phyloP scores from a whole-genome alignment of 2,797 vertebrate genomes.

The Labeo calbasu region DNA sequence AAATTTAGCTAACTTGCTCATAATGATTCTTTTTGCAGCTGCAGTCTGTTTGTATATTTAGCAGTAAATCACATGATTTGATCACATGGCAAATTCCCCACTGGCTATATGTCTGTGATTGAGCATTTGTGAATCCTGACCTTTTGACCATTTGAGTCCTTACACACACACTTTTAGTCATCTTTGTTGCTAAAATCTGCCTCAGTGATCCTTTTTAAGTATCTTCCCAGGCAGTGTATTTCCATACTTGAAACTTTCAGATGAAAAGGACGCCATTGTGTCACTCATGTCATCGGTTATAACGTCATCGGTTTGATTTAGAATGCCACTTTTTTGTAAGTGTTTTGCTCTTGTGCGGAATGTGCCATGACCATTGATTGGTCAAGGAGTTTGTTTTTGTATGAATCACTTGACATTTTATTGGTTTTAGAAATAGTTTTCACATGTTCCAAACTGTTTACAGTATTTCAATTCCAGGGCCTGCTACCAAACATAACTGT shows the following conservation, averaged over 20 bases:
- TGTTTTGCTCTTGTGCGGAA: slow-evolving; percentile 20
- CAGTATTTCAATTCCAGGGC: not conserved
- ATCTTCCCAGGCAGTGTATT: slow-evolving; percentile 30
- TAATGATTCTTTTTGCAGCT: slow-evolving; percentile 27
- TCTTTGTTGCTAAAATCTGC: slow-evolving; percentile 39
- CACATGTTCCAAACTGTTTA: not conserved
- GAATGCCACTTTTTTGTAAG: slow-evolving; percentile 5
- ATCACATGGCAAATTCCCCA: slow-evolving; percentile 45
- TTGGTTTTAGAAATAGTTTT: slow-evolving; percentile 18
- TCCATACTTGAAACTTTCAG: slow-evolving; percentile 36
- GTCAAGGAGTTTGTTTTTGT: slow-evolving; percentile 6
- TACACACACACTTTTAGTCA: not conserved
- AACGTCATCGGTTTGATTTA: not conserved
- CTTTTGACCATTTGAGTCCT: slow-evolving; percentile 19
- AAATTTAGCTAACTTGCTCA: slow-evolving; percentile 4
- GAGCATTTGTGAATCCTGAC: slow-evolving; percentile 42
- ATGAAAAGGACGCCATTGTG: slow-evolving; percentile 44
- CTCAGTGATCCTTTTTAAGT: slow-evolving; percentile 26
- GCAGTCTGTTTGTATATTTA: slow-evolving; percentile 40
- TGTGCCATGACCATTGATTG: slow-evolving; percentile 22
- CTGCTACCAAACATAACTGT: not conserved
- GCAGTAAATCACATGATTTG: slow-evolving; percentile 54
- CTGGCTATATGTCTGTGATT: slow-evolving; percentile 8
- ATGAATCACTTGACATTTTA: not conserved
- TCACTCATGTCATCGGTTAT: slow-evolving; percentile 17